Base-by-base conservation (phyloP, 2,797 vertebrate genomes). In the Diglossa cyanea region DNA sequence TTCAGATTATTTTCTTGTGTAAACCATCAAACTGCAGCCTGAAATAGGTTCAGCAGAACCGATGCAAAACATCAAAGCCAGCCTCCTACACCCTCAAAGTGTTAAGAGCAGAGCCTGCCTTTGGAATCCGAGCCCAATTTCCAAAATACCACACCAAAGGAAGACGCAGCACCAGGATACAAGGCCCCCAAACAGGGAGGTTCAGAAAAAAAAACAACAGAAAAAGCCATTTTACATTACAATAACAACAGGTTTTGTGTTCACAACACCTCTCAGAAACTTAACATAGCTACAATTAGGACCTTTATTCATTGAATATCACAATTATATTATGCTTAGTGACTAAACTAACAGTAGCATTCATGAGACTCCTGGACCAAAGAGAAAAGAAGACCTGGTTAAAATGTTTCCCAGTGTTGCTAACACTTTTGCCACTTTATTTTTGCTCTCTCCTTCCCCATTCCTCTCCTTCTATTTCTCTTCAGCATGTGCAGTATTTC, bases 21-120 rank as follows among this genome's bases (percentile, higher is more conserved):
- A 91, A 96, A 90, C 63, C 85, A 91, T 51, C 67, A 79, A 90
- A 77, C 72, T 90, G 50, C 65, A 95, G 82, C 85, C 82, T 90
- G 93, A 96, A 96, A 95, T 95, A 96, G 65, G 93, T 86, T 94
- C 63, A 93, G 90, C 66, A 96, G 75, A 96, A 93, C 79, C 17
- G 28, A 80, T 93, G 93, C 40, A 95, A 95, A 95, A 95, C 91
- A 95, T 86, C 91, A 93, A 93, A 91, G 17, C 66, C 77, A 95
- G 48, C 79, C 95, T 95, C 96, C 94, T 78, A 94, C 94, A 88
- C 70, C 70, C 70, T 93, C 70, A 37, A 94, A 96, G 89, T 86
- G 91, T 91, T 93, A 81, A 90, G 68, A 93, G 94, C 86, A 74
- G 55, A 94, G 93, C 31, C 68, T 85, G 78, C 71, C 63, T 84